Percentiles rank a stretch among this genome's conserved stretches.
These are phyloP conservation scores for Homarus gammarus DNA, from an alignment of 2,888 invertebrate genomes.

Conservation along the genomic window DNA sequence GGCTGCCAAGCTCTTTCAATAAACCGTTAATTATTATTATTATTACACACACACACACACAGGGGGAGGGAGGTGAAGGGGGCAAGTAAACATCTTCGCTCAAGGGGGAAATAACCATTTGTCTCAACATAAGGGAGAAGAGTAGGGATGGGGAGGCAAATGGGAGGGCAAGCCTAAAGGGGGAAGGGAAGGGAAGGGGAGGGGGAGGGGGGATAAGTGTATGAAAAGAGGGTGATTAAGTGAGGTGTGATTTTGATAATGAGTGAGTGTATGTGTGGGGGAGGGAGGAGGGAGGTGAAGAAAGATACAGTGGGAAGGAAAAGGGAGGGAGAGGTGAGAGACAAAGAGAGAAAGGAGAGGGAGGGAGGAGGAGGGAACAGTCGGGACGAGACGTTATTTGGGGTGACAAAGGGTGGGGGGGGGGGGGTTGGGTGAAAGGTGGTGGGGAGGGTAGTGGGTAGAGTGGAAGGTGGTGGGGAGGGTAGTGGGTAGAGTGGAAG, in stretches of 20 bases:
- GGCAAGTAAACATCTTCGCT: not conserved
- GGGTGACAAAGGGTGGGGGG: not conserved
- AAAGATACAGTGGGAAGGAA: not conserved
- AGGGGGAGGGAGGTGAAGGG: not conserved
- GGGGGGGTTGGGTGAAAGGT: not conserved
- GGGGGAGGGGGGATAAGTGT: not conserved
- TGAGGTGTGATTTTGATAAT: not conserved
- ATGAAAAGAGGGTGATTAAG: not conserved
- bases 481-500: not conserved
- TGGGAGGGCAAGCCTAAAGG: not conserved
- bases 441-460: not conserved
- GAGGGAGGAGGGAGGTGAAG: not conserved
- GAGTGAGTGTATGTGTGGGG: not conserved
- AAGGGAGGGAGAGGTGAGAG: not conserved
- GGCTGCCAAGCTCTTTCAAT: too few species aligned
- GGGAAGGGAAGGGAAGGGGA: not conserved
- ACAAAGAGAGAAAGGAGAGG: not conserved
- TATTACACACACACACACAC: conserved; percentile 17
- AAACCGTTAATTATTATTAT: too few species aligned
- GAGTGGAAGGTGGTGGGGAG: not conserved
- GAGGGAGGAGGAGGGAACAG: not conserved
- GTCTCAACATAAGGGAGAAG: not conserved
- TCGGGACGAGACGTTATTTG: not conserved
- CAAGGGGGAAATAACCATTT: not conserved
- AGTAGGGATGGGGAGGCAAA: not conserved